These are phyloP conservation scores for Dallia pectoralis DNA, from an alignment of 2,797 vertebrate genomes.

Conservation along the genomic window DNA sequence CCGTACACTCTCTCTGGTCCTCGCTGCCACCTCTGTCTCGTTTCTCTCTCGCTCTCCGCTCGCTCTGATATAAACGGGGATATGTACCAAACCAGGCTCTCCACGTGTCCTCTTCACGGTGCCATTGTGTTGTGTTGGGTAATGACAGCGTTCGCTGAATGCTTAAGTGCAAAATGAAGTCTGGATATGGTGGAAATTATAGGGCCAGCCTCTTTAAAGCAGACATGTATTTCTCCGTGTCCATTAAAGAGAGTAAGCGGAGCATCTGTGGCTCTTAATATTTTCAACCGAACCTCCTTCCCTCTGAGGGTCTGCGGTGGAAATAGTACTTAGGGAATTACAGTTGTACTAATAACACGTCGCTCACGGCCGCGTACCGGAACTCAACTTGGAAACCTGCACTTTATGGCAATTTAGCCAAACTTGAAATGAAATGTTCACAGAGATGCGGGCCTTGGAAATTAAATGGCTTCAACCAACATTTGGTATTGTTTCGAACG, in stretches of 20 bases:
- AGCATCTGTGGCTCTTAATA: constrained; percentile 43
- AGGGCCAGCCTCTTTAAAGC: constrained; percentile 61
- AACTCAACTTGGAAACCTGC: constrained; percentile 53
- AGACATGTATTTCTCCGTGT: constrained; percentile 43
- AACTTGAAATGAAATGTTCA: constrained; percentile 35
- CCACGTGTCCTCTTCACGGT: constrained; percentile 48
- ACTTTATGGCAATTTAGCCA: constrained; percentile 53
- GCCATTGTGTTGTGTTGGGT: constrained; percentile 38
- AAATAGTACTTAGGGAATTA: constrained; percentile 63
- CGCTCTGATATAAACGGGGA: not conserved
- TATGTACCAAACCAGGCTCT: constrained; percentile 15
- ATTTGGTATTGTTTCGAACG: constrained; percentile 15
- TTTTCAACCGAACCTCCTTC: constrained; percentile 65
- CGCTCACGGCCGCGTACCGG: constrained; percentile 23
- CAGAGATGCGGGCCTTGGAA: constrained; percentile 27
- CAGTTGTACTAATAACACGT: constrained; percentile 66
- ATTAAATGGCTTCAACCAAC: constrained; percentile 34
- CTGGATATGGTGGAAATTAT: constrained; percentile 70
- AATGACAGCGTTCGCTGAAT: constrained; percentile 56
- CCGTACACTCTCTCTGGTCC: constrained; percentile 14
- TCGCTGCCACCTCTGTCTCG: constrained; percentile 4
- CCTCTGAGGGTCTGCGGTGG: constrained; percentile 47
- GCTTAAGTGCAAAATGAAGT: constrained; percentile 66
- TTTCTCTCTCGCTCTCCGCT: constrained; percentile 3
- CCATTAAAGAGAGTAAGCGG: constrained; percentile 40